Evolutionary conservation across 2,888 invertebrate species (phyloP), one percentile per base, ranked within the genome.

Genomic region (Epiblema foenella): DNA sequence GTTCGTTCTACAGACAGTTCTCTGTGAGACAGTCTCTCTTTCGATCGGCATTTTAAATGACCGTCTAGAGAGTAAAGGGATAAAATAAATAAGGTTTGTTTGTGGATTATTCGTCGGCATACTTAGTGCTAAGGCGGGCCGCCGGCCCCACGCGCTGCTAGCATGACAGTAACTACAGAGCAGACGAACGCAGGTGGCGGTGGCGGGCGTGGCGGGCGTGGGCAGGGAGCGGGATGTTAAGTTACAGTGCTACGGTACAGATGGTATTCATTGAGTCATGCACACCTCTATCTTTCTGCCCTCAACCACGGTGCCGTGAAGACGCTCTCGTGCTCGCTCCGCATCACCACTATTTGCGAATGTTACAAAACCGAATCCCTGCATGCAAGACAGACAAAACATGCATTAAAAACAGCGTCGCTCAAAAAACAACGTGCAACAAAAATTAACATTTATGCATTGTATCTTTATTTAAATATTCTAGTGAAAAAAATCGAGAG

Each of bases 311-410:
- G 99, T 98, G 97, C 99, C 99, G 97, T 99, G 99, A 96, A 99
- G 98, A 97, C 99, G 98, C 97, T 99, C 99, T 96, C 99, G 98
- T 97, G 99, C 99, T 96, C 98, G 97, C 97, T 99, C 99, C 95
- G 99, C 99, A 96, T 99, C 99, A 96, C 97, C 97, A 96, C 98
- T 98, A 97, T 98, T 98, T 97, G 99, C 99, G 98, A 99, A 99
- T 97, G 99, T 99, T 97, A 99, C 99, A 98, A 99, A 99, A 97
- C 99, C 99, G 97, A 99, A 99, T 96, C 99, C 99, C 99, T 99
- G 98, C 97, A 97, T 97, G 98, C 97, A 97, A 95, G 97, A 97
- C 97, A 97, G 96, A 97, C 96, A 97, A 97, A 96, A 97, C 97
- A 97, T 97, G 97, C 97, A 97, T 96, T 97, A 96, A 96, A 96